Base-by-base conservation (phyloP, 2,888 invertebrate species). In the Nomada goodeniana region DNA sequence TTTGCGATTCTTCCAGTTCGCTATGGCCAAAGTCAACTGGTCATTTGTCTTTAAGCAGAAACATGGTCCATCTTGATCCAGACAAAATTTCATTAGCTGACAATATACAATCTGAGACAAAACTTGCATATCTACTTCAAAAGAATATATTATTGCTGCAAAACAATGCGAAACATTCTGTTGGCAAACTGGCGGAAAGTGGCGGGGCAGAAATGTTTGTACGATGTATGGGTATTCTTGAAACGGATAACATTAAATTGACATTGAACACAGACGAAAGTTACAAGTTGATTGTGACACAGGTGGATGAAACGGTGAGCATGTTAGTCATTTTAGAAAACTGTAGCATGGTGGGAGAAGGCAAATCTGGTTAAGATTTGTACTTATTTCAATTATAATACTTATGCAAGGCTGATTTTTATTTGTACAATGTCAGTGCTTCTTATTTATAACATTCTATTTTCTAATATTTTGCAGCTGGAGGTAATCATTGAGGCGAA, bases 21-120 rank as follows among this genome's bases (percentile, higher is more conserved):
- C 89, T 96, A 1, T 96, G 96, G 96, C 96, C 96, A 0, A 95
- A 93, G 88, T 96, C 96, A 0, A 96, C 96, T 0, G 96, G 96
- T 0, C 93, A 94, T 23, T 89, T 95, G 4, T 94, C 95, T 3
- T 89, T 96, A 0, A 96, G 95, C 0, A 95, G 95, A 74, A 94
- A 93, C 84, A 91, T 96, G 50, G 94, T 95, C 87, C 90, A 94
- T 59, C 75, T 95, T 23, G 94, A 95, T 89, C 90, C 94, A 0
- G 94, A 96, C 75, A 95, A 94, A 60, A 95, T 96, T 20, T 26
- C 44, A 7, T 93, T 94, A 3, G 65, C 9, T 9, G 82, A 83
- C 1, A 47, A 23, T 11, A 9, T 79, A 29, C 36, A 68, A 26
- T 60, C 10, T 88, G 93, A 72, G 86, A 93, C 86, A 80, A 94